Evolutionary conservation across 2,113 vertebrate genomes (phyloP), one percentile per base, ranked within the genome.

Genomic region (Pseudopipra pipra): DNA sequence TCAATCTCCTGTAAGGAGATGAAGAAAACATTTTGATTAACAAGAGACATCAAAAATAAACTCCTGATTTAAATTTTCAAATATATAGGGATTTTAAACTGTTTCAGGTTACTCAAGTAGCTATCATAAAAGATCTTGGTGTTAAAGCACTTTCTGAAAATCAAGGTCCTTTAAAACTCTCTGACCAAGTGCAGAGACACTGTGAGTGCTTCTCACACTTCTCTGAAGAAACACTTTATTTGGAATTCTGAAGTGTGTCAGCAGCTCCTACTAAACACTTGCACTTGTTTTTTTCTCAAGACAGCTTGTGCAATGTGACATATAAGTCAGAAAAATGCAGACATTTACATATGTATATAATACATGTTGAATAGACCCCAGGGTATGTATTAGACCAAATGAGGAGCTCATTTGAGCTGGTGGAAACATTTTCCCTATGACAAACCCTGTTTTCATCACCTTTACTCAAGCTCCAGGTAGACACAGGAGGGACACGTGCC

Each of bases 211-310:
- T 96, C 89, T 94, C 94, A 96, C 84, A 70, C 81, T 89, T 95
- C 20, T 67, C 73, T 75, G 86, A 90, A 87, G 76, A 89, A 96
- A 95, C 76, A 75, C 90, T 95, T 92, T 87, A 84, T 92, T 85
- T 95, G 82, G 91, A 92, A 95, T 95, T 94, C 66, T 94, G 93
- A 96, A 94, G 49, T 1, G 0, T 94, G 96, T 96, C 96, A 96
- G 93, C 96, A 97, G 93, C 94, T 97, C 91, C 95, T 95, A 37
- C 90, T 93, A 86, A 95, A 89, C 83, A 77, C 91, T 95, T 95
- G 68, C 70, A 85, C 80, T 88, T 46, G 0, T 59, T 68, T 90
- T 92, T 96, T 94, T 95, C 88, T 78, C 9, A 1, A 97, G 89
- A 94, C 94, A 97, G 94, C 89, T 94, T 95, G 93, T 82, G 66